Base-by-base conservation (phyloP, 2,888 invertebrate genomes). In the Hoplodrina ambigua region DNA sequence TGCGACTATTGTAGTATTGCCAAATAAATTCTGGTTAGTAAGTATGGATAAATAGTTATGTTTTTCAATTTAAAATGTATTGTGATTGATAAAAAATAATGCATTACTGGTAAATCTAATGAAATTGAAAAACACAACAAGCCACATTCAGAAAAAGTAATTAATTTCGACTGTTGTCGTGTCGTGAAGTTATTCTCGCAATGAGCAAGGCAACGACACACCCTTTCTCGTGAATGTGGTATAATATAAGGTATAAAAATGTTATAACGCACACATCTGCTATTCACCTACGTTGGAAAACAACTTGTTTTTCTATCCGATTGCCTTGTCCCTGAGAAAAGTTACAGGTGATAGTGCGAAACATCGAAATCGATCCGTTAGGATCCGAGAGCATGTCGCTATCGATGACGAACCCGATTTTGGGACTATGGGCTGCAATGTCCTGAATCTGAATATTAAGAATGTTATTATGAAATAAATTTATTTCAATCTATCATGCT, bases 391-490 rank as follows among this genome's bases (percentile, higher is more conserved):
- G 82, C 64, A 83, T 85, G 86, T 91, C 88, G 81, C 84, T 92
- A 90, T 90, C 87, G 85, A 94, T 81, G 86, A 88, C 85, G 85
- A 93, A 94, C 88, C 96, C 96, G 85, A 95, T 81, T 94, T 94
- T 96, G 82, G 94, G 92, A 90, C 89, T 91, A 90, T 91, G 86
- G 81, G 91, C 92, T 92, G 89, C 84, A 89, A 88, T 87, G 72
- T 91, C 95, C 95, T 95, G 94, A 89, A 93, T 91, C 95, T 95
- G 94, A 88, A 93, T 91, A 91, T 93, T 91, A 91, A 93, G 89
- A 93, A 92, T 84, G 87, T 85, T 89, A 86, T 89, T 89, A 91
- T 86, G 81, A 88, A 86, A 76, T 63, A 75, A 69, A 73, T 57
- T 56, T 60, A 64, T 75, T 75, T 54, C 53, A 68, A 67, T 70